Evolutionary conservation across 2,797 vertebrate genomes (phyloP).

Genomic region (Sebastes variabilis): DNA sequence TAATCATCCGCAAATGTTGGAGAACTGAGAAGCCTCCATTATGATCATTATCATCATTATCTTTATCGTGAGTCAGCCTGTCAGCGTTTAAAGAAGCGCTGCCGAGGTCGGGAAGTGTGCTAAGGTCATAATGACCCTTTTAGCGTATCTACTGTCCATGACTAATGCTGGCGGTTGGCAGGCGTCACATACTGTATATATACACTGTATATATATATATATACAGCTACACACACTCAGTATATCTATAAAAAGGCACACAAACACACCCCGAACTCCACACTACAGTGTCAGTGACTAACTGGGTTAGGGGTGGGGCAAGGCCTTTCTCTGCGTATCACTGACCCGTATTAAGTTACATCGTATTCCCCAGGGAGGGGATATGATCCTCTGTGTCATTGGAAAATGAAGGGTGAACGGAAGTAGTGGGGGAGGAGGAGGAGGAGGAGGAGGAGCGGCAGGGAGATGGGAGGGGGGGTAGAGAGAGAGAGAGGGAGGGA

Average conservation of each 20-base stretch:
- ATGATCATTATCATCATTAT: slow-evolving; percentile 1
- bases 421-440: slow-evolving; percentile 6
- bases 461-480: background rate
- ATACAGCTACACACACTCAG: background rate
- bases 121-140: slow-evolving; percentile 48
- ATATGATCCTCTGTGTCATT: slow-evolving; percentile 64
- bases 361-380: slow-evolving; percentile 38
- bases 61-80: background rate
- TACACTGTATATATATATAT: background rate
- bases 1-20: background rate
- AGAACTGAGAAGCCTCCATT: background rate
- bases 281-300: slow-evolving; percentile 31
- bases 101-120: slow-evolving; percentile 35
- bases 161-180: slow-evolving; percentile 17
- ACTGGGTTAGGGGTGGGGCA: slow-evolving; percentile 57
- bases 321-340: slow-evolving; percentile 50
- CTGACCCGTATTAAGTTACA: slow-evolving; percentile 68
- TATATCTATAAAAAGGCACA: slow-evolving; percentile 5
- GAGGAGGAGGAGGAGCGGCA: background rate
- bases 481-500: background rate
- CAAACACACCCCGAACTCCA: slow-evolving; percentile 7
- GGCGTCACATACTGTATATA: background rate
- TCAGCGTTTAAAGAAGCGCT: slow-evolving; percentile 6
- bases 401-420: slow-evolving; percentile 56
- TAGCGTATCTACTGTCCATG: slow-evolving; percentile 14